These are phyloP conservation scores for Suricata suricatta DNA, from an alignment of 2,113 vertebrate genomes.

Conservation along the genomic window DNA sequence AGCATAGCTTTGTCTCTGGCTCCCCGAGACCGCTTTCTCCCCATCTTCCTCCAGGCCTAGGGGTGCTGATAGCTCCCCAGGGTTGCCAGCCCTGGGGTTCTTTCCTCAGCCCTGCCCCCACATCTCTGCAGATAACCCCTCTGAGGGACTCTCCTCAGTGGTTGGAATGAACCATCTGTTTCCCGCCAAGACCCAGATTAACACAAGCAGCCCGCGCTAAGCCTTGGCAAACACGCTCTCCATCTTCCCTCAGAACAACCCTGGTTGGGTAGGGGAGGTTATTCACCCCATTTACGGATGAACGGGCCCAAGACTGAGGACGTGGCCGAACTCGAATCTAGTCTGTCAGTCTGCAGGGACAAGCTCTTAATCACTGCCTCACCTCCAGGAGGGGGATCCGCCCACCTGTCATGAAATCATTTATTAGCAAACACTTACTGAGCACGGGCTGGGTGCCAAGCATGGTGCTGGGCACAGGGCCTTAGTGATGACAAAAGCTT, in stretches of 20 bases:
- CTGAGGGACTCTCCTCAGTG: background rate
- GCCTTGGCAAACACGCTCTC: background rate
- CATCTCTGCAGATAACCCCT: background rate
- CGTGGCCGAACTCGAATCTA: background rate
- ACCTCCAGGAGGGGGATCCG: background rate
- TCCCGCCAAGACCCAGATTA: background rate
- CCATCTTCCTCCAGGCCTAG: background rate
- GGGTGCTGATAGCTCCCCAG: background rate
- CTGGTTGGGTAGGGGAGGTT: background rate
- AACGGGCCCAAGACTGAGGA: background rate
- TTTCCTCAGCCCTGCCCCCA: background rate
- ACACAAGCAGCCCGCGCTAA: no score
- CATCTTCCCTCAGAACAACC: background rate
- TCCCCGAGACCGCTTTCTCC: accelerated
- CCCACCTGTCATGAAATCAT: background rate
- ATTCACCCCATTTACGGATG: background rate
- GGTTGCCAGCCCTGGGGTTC: background rate
- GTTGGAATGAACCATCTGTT: background rate
- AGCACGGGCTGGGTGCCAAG: background rate
- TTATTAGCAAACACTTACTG: background rate
- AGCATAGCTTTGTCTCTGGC: background rate
- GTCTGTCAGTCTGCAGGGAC: background rate
- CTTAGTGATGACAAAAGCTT: background rate
- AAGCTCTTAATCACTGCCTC: background rate
- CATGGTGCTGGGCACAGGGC: background rate